Evolutionary conservation across 2,113 vertebrate species (phyloP).

Genomic region (Antennarius striatus): DNA sequence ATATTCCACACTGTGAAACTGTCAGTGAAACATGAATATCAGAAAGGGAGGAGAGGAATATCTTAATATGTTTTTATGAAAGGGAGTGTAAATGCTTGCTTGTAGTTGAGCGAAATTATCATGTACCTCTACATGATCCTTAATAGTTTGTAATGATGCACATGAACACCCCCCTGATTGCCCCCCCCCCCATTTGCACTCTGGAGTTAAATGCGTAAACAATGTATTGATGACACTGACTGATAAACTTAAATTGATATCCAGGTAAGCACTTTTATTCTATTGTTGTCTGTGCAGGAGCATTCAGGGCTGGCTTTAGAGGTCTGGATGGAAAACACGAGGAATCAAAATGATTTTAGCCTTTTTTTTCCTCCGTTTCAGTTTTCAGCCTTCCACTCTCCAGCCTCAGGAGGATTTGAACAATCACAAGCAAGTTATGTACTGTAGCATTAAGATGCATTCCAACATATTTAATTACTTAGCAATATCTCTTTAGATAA

Average conservation of each 20-base stretch:
- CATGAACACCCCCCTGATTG: constrained; percentile 16
- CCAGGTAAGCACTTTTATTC: constrained; percentile 27
- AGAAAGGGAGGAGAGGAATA: not conserved
- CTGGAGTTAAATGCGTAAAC: constrained; percentile 10
- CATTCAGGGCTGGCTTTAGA: constrained; percentile 2
- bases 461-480: constrained; percentile 49
- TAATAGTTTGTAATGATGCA: constrained; percentile 12
- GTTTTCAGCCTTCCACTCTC: not conserved
- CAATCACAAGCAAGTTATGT: constrained; percentile 27
- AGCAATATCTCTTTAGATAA: constrained; percentile 35
- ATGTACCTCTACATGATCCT: constrained; percentile 1
- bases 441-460: constrained; percentile 62
- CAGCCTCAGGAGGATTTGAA: constrained; percentile 11
- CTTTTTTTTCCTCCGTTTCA: constrained; percentile 16
- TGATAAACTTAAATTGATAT: constrained; percentile 15
- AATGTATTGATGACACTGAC: constrained; percentile 7
- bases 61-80: constrained; percentile 1
- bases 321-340: not conserved
- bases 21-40: constrained; percentile 33
- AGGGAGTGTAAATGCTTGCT: constrained; percentile 16
- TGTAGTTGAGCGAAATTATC: constrained; percentile 21
- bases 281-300: constrained; percentile 16
- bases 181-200: constrained; percentile 39
- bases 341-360: not conserved
- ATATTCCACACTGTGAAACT: constrained; percentile 59